A percentile compares a stretch with the other conserved stretches of the same genome.
Evolutionary conservation across 1,140 invertebrate genomes (phyloP).

Genomic region (Globodera ellingtonae): DNA sequence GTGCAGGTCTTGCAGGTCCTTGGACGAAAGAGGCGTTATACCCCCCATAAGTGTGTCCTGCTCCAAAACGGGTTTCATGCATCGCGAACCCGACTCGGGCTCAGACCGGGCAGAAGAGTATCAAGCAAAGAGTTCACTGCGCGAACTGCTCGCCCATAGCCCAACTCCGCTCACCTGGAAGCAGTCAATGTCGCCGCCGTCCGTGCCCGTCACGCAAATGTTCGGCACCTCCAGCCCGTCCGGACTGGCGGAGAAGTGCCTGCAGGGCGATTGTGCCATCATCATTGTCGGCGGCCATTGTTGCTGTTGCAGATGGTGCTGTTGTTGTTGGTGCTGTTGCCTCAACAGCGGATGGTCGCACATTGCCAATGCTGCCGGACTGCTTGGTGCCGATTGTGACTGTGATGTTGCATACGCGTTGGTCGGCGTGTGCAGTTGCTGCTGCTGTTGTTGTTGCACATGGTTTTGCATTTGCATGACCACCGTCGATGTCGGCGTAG

Average conservation of each 20-base stretch:
- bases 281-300: slow-evolving; percentile 35
- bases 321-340: neutral
- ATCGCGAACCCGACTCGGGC: too few relatives aligned
- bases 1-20: slow-evolving; percentile 40
- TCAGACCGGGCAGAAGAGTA: too few relatives aligned
- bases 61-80: too few relatives aligned
- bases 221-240: slow-evolving; percentile 51
- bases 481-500: neutral
- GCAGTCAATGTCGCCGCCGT: slow-evolving; percentile 48
- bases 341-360: neutral
- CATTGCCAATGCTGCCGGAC: slow-evolving; percentile 24
- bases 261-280: slow-evolving; percentile 26
- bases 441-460: slow-evolving; percentile 27
- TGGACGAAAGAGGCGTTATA: neutral
- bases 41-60: too few relatives aligned
- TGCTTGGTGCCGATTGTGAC: slow-evolving; percentile 51
- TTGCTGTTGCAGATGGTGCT: neutral
- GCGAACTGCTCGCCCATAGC: neutral
- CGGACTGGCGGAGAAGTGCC: slow-evolving; percentile 54
- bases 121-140: too few relatives aligned
- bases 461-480: slow-evolving; percentile 32
- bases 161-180: slow-evolving; percentile 37
- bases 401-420: slow-evolving; percentile 25
- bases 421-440: slow-evolving; percentile 41
- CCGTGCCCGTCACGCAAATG: slow-evolving; percentile 50